A percentile compares a stretch with the other conserved stretches of the same genome.
These are phyloP conservation scores for Ciconia nigra DNA, from an alignment of 2,797 vertebrate genomes.

Conservation along the genomic window DNA sequence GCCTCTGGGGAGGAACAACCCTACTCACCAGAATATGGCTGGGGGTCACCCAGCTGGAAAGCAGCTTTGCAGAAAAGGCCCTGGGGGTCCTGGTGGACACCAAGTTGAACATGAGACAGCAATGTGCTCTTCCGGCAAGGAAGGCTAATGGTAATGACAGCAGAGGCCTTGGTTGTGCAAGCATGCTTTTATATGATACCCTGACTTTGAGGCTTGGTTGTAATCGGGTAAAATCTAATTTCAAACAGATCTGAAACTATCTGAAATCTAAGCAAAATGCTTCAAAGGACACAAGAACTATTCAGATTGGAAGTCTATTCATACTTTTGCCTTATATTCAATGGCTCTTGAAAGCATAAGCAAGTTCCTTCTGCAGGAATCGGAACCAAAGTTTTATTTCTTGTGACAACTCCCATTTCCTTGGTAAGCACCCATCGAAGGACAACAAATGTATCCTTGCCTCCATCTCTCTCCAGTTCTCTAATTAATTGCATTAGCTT, in stretches of 20 bases:
- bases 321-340: background rate
- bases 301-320: background rate
- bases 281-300: background rate
- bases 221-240: background rate
- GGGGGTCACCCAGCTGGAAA: background rate
- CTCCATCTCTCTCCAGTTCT: background rate
- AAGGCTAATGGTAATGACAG: background rate
- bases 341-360: background rate
- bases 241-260: background rate
- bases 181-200: background rate
- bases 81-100: background rate
- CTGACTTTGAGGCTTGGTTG: background rate
- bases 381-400: background rate
- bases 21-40: background rate
- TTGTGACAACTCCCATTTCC: background rate
- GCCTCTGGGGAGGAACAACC: background rate
- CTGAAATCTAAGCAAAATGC: background rate
- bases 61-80: too few species aligned
- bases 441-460: background rate
- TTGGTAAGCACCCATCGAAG: background rate
- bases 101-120: background rate
- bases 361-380: background rate
- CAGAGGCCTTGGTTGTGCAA: background rate
- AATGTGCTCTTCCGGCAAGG: background rate
- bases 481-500: background rate